These are phyloP conservation scores for Clitarchus hookeri DNA, from an alignment of 2,888 invertebrate genomes.

Conservation along the genomic window DNA sequence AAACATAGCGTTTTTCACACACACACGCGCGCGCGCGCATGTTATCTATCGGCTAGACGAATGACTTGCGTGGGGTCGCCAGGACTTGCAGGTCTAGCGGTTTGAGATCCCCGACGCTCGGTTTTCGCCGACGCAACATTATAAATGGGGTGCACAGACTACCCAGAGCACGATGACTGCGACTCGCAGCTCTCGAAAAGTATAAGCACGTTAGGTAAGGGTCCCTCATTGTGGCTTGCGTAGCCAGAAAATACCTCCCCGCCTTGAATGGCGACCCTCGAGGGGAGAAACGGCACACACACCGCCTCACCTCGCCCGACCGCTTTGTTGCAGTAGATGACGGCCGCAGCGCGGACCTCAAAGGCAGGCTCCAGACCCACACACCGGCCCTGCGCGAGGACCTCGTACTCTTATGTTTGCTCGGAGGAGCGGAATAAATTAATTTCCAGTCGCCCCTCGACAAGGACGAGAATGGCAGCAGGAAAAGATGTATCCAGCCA, in stretches of 20 bases:
- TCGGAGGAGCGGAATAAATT: constrained; percentile 8
- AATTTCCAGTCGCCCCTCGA: constrained; percentile 1
- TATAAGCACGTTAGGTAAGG: background rate
- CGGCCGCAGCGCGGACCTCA: too few species aligned
- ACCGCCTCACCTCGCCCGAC: background rate
- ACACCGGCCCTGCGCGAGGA: too few species aligned
- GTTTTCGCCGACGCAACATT: too few species aligned
- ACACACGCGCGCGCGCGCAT: too few species aligned
- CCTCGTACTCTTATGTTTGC: background rate
- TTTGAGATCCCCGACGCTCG: too few species aligned
- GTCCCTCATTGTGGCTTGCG: background rate
- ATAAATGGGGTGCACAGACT: too few species aligned
- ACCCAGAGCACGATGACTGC: background rate
- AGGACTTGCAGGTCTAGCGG: too few species aligned
- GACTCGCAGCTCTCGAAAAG: background rate
- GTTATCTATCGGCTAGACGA: too few species aligned
- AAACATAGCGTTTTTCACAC: too few species aligned
- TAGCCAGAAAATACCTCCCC: background rate
- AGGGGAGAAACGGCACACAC: background rate
- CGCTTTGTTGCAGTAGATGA: too few species aligned
- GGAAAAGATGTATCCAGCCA: background rate
- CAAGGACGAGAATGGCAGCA: background rate
- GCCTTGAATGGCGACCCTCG: background rate
- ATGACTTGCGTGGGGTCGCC: too few species aligned
- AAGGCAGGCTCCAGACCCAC: too few species aligned